Conservation (phyloP, 1,140 invertebrate genomes). For the Catajapyx aquilonaris region DNA sequence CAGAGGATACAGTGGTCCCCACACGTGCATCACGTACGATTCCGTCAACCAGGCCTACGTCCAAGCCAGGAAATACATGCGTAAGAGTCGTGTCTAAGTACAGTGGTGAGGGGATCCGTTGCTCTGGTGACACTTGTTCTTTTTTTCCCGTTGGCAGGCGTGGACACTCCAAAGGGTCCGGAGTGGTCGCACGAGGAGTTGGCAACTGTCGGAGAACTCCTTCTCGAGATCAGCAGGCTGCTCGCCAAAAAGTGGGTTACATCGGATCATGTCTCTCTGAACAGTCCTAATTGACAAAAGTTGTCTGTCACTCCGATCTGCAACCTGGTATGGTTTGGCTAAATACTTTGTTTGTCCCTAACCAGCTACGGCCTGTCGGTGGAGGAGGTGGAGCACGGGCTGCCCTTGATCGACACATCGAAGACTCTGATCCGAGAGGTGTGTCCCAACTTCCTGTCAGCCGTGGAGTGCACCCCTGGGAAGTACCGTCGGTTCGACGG, state of each 20-base stretch:
- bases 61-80: conserved; percentile 61
- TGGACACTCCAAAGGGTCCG: conserved; percentile 45
- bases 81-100: no score
- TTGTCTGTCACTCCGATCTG: no score
- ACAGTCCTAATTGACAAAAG: no score
- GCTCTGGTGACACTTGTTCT: conserved; percentile 7
- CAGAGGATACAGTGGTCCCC: conserved; percentile 41
- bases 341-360: conserved; percentile 11
- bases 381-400: conserved; percentile 66
- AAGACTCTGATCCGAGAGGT: conserved; percentile 68
- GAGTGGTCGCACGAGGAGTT: conserved; percentile 54
- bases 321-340: no score
- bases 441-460: conserved; percentile 67
- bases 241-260: conserved; percentile 67
- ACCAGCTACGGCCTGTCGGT: conserved; percentile 57
- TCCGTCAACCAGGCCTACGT: conserved; percentile 73
- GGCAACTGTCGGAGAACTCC: conserved; percentile 59
- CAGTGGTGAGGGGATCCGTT: no score
- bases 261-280: background rate
- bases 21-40: conserved; percentile 76
- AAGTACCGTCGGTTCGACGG: conserved; percentile 79
- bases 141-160: conserved; percentile 39
- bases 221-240: conserved; percentile 64
- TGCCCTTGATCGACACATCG: conserved; percentile 73
- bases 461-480: conserved; percentile 67